phyloP scores from a whole-genome alignment of 2,113 vertebrate genomes.

The Callaeas wilsoni region DNA sequence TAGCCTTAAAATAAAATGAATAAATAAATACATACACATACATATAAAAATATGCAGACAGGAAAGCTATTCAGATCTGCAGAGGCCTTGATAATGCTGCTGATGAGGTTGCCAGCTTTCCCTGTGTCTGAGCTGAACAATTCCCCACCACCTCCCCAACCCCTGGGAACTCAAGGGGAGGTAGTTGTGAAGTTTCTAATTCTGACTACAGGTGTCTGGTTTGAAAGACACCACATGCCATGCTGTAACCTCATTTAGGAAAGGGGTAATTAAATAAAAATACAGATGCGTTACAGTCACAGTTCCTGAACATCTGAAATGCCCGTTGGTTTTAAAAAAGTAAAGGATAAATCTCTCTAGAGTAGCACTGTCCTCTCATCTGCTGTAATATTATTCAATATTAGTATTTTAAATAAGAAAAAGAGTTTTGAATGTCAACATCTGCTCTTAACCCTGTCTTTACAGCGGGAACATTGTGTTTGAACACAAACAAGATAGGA shows the following conservation, averaged over 20 bases:
- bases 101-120: conserved; percentile 66
- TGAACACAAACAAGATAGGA: background rate
- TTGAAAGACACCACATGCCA: conserved; percentile 53
- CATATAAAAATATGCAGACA: conserved; percentile 66
- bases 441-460: background rate
- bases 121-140: background rate
- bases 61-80: conserved; percentile 71
- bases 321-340: background rate
- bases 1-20: conserved; percentile 53
- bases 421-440: background rate
- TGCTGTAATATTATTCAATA: conserved; percentile 18
- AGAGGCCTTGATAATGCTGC: conserved; percentile 63
- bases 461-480: background rate
- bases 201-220: conserved; percentile 65
- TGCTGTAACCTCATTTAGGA: conserved; percentile 67
- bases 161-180: background rate
- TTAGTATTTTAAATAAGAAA: conserved; percentile 34
- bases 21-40: conserved; percentile 58
- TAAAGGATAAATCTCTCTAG: background rate
- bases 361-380: background rate
- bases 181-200: conserved; percentile 34
- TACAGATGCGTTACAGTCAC: conserved; percentile 67
- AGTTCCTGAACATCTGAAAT: conserved; percentile 68
- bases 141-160: background rate
- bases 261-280: conserved; percentile 74